A percentile compares a stretch with the other conserved stretches of the same genome.
These are phyloP conservation scores for Oncorhynchus mykiss DNA, from an alignment of 2,113 vertebrate genomes.

Conservation along the genomic window DNA sequence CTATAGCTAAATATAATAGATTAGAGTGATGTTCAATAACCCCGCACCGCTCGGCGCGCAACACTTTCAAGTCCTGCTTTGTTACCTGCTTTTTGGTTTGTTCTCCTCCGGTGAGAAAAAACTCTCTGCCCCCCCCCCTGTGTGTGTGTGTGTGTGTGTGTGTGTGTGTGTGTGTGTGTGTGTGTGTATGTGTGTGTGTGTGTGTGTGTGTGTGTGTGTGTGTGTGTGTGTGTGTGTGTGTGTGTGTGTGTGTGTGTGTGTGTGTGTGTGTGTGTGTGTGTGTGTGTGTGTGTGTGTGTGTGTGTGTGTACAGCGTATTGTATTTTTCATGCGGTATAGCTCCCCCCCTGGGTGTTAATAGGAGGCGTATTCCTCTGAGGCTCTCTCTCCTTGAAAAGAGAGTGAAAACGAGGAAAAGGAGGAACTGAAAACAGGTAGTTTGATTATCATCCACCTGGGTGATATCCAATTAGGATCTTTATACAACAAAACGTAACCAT, in stretches of 20 bases:
- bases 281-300: neutral
- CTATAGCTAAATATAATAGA: conserved; percentile 54
- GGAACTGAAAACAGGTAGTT: conserved; percentile 45
- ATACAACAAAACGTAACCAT: conserved; percentile 76
- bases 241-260: neutral
- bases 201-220: conserved; percentile 10
- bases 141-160: neutral
- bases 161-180: conserved; percentile 1
- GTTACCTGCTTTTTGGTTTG: conserved; percentile 56
- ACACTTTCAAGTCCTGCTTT: conserved; percentile 53
- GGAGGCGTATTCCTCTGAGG: conserved; percentile 56
- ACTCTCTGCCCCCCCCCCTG: neutral
- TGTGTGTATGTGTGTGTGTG: conserved; percentile 1
- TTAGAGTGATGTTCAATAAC: conserved; percentile 61
- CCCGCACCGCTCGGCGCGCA: neutral
- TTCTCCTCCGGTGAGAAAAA: conserved; percentile 54
- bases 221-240: neutral
- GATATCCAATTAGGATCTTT: conserved; percentile 77
- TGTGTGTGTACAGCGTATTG: neutral
- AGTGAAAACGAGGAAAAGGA: conserved; percentile 34
- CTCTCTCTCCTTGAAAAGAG: conserved; percentile 47
- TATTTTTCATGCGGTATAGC: neutral
- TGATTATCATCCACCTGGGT: conserved; percentile 54
- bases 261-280: neutral
- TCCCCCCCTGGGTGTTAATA: conserved; percentile 42